Conservation (phyloP, 2,113 vertebrate genomes). For the Callocephalon fimbriatum region DNA sequence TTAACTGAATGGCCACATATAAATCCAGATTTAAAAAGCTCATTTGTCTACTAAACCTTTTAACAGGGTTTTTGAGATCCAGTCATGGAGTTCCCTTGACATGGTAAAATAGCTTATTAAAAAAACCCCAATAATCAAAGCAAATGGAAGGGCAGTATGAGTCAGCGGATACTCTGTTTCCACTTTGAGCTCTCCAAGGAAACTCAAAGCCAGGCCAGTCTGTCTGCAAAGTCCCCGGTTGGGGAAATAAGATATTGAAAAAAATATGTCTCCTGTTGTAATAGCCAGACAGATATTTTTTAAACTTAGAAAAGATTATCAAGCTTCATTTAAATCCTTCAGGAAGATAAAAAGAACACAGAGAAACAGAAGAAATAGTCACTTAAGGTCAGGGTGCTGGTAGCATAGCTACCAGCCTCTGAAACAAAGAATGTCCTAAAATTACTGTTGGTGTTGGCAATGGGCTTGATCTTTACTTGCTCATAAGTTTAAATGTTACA, state of each 20-base stretch:
- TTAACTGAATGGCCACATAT: background rate
- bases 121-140: background rate
- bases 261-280: background rate
- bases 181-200: slow-evolving; percentile 12
- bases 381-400: background rate
- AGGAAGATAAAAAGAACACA: background rate
- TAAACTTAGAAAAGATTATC: background rate
- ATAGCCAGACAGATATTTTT: background rate
- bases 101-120: background rate
- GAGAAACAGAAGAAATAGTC: background rate
- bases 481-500: background rate
- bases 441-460: background rate
- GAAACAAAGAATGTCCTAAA: background rate
- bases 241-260: slow-evolving; percentile 34
- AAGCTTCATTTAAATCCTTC: background rate
- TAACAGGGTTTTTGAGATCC: background rate
- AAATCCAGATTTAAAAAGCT: background rate
- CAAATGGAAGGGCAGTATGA: background rate
- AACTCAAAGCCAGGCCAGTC: background rate
- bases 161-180: background rate
- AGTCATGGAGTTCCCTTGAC: background rate
- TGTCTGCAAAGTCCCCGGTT: background rate
- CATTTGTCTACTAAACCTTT: background rate
- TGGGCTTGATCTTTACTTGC: background rate
- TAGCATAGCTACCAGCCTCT: background rate